phyloP scores from a whole-genome alignment of 2,888 invertebrate genomes.

The Fragum fragum region DNA sequence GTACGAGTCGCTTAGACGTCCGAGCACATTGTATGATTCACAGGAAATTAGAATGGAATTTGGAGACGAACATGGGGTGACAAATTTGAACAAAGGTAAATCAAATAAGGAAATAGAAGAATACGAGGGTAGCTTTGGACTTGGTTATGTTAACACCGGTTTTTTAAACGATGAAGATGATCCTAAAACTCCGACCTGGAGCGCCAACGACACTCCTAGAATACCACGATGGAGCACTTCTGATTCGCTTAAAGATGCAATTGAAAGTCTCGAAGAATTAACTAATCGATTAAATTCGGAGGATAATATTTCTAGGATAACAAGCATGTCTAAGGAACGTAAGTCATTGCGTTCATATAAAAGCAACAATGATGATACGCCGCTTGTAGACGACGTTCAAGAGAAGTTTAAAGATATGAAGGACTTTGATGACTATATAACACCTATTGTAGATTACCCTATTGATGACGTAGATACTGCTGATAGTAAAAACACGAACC shows the following conservation, averaged over 20 bases:
- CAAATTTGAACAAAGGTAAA: neutral
- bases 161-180: conserved; percentile 37
- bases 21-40: conserved; percentile 54
- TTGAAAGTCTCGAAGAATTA: conserved; percentile 57
- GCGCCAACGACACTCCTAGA: conserved; percentile 46
- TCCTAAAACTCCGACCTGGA: conserved; percentile 54
- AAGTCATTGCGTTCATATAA: conserved; percentile 47
- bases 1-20: conserved; percentile 53
- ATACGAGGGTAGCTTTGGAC: conserved; percentile 55
- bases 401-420: neutral
- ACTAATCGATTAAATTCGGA: conserved; percentile 56
- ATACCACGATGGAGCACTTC: conserved; percentile 60
- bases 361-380: conserved; percentile 30
- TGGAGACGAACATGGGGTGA: conserved; percentile 31
- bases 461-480: neutral
- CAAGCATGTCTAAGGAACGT: conserved; percentile 46
- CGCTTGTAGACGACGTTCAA: conserved; percentile 1
- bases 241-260: conserved; percentile 63
- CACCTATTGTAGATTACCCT: conserved; percentile 33
- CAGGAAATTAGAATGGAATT: conserved; percentile 59
- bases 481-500: neutral
- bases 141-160: conserved; percentile 46
- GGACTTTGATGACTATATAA: conserved; percentile 14
- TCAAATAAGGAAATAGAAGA: neutral
- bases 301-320: conserved; percentile 60